phyloP scores from a whole-genome alignment of 2,113 vertebrate species.

The Talpa occidentalis region DNA sequence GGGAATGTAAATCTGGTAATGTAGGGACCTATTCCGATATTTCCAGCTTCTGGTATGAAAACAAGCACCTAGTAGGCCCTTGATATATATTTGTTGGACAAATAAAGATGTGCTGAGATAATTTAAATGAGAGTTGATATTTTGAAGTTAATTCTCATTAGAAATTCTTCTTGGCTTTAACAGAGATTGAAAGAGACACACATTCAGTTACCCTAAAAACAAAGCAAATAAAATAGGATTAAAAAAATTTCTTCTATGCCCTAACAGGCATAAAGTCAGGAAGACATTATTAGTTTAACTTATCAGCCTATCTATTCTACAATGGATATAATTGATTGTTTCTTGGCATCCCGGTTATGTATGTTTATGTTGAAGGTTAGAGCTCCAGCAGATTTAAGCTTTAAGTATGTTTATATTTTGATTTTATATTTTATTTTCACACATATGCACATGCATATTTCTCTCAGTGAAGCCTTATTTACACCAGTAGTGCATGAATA shows the following conservation, averaged over 20 bases:
- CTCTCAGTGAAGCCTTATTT: neutral
- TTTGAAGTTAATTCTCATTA: neutral
- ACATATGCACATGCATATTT: neutral
- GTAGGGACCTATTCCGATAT: neutral
- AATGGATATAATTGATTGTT: no score
- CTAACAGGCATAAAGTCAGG: no score
- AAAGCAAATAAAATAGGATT: neutral
- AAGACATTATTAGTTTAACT: neutral
- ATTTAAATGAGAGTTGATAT: no score
- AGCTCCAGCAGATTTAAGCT: neutral
- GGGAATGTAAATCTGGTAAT: neutral
- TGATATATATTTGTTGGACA: neutral
- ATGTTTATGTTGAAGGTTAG: neutral
- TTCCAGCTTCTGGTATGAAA: neutral
- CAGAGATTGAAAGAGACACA: neutral
- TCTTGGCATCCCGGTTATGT: neutral
- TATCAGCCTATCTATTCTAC: neutral
- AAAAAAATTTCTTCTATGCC: neutral
- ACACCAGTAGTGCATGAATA: neutral
- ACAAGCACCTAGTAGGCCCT: neutral
- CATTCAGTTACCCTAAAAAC: neutral
- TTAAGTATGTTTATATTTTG: neutral
- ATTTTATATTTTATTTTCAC: neutral
- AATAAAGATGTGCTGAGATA: neutral
- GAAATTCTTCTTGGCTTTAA: neutral